A percentile compares a stretch with the other conserved stretches of the same genome.
These are phyloP conservation scores for Steinernema feltiae DNA, from an alignment of 1,140 invertebrate genomes.

Conservation along the genomic window DNA sequence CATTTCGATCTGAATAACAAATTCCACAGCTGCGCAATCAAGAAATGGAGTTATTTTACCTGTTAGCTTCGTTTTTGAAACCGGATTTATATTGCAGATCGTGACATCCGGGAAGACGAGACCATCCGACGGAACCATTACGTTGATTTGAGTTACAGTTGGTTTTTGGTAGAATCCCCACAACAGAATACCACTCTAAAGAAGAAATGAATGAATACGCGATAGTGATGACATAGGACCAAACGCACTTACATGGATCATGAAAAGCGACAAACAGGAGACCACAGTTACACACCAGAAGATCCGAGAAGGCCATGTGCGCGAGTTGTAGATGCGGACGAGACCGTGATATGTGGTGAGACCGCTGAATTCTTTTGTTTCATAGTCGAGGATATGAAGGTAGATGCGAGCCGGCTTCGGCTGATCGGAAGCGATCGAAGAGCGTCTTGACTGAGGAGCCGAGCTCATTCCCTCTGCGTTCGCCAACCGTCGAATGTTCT, in stretches of 20 bases:
- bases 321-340: conserved; percentile 37
- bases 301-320: conserved; percentile 34
- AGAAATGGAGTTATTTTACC: conserved; percentile 11
- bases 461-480: background rate
- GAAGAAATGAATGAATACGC: background rate
- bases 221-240: background rate
- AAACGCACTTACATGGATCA: conserved; percentile 31
- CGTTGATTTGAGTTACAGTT: conserved; percentile 32
- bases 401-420: conserved; percentile 24
- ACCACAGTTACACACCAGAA: conserved; percentile 33
- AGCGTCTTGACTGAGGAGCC: background rate
- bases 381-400: conserved; percentile 35
- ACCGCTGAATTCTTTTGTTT: conserved; percentile 31
- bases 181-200: conserved; percentile 31
- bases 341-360: conserved; percentile 37
- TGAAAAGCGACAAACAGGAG: conserved; percentile 32
- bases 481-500: background rate
- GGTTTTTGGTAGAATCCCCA: conserved; percentile 30
- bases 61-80: conserved; percentile 13
- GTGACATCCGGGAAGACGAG: conserved; percentile 29
- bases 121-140: conserved; percentile 27
- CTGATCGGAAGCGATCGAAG: background rate
- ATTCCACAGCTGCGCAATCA: background rate
- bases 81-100: conserved; percentile 30
- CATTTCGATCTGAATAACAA: conserved; percentile 20